Conservation (phyloP, 2,888 invertebrate genomes). For the Heteromurus nitidus region DNA sequence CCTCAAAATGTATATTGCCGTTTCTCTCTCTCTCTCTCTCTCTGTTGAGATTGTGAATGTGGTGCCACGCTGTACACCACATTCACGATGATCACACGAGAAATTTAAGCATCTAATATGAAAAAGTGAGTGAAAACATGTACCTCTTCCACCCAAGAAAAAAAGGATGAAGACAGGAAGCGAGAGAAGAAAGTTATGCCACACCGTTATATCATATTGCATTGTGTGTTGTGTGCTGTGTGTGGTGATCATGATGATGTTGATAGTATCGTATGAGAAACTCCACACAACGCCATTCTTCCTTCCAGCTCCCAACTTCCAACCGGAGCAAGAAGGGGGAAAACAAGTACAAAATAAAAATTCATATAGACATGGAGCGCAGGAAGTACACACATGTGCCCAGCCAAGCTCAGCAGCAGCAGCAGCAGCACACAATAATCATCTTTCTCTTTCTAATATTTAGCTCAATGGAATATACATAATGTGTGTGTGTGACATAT, state of each 20-base stretch:
- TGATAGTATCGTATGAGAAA: conserved; percentile 2
- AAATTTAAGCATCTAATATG: conserved; percentile 23
- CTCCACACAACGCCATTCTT: not conserved
- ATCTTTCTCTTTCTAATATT: conserved; percentile 11
- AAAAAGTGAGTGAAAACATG: not conserved
- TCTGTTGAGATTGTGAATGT: too few relatives aligned
- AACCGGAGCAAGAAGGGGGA: too few relatives aligned
- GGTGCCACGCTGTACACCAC: conserved; percentile 5
- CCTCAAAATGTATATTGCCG: not conserved
- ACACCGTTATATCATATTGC: not conserved
- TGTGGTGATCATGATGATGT: not conserved
- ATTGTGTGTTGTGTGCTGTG: not conserved
- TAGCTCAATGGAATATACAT: conserved; percentile 4
- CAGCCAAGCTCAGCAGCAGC: too few relatives aligned
- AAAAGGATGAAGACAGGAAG: not conserved
- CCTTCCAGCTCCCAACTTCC: not conserved
- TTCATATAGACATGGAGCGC: too few relatives aligned
- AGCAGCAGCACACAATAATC: not conserved
- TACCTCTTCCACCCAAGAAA: not conserved
- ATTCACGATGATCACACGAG: conserved; percentile 21
- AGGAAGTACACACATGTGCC: too few relatives aligned
- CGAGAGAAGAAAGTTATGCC: not conserved
- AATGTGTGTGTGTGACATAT: not conserved
- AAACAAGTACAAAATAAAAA: too few relatives aligned
- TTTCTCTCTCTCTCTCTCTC: not conserved